Conservation (phyloP, 2,888 invertebrate genomes). For the Hermodice carunculata region DNA sequence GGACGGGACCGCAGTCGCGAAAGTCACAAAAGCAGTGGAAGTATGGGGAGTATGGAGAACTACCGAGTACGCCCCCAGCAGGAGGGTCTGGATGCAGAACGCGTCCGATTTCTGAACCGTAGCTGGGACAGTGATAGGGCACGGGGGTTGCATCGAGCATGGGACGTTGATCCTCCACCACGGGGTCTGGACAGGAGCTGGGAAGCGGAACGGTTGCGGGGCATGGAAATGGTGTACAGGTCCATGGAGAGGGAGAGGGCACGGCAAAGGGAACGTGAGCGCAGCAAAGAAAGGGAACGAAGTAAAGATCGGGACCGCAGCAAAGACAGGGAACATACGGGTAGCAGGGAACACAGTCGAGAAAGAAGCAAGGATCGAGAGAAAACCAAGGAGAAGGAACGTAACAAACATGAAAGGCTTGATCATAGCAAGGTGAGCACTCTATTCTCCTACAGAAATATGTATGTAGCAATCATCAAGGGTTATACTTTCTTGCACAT, state of each 20-base stretch:
- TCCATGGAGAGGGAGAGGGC: slow-evolving; percentile 8
- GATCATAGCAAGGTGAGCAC: too few relatives aligned
- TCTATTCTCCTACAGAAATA: too few relatives aligned
- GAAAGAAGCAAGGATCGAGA: too few relatives aligned
- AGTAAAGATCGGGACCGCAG: not conserved
- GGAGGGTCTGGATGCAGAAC: not conserved
- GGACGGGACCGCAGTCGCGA: slow-evolving; percentile 1
- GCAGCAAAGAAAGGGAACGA: not conserved
- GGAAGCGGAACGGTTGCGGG: slow-evolving; percentile 20
- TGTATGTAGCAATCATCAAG: too few relatives aligned
- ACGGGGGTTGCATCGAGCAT: too few relatives aligned
- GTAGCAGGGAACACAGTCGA: not conserved
- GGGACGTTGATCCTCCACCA: too few relatives aligned
- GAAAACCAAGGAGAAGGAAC: too few relatives aligned
- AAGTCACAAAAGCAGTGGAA: not conserved
- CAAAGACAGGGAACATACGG: not conserved
- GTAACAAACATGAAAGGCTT: too few relatives aligned
- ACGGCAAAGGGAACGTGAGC: too few relatives aligned
- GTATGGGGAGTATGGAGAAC: slow-evolving; percentile 8
- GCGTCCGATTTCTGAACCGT: slow-evolving; percentile 11
- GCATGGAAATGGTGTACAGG: slow-evolving; percentile 13
- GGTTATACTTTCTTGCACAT: too few relatives aligned
- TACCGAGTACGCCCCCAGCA: not conserved
- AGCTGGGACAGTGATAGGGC: slow-evolving; percentile 22
- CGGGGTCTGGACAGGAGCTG: slow-evolving; percentile 15